Evolutionary conservation across 2,797 vertebrate genomes (phyloP).

Genomic region (Parauchenoglanis ngamensis): DNA sequence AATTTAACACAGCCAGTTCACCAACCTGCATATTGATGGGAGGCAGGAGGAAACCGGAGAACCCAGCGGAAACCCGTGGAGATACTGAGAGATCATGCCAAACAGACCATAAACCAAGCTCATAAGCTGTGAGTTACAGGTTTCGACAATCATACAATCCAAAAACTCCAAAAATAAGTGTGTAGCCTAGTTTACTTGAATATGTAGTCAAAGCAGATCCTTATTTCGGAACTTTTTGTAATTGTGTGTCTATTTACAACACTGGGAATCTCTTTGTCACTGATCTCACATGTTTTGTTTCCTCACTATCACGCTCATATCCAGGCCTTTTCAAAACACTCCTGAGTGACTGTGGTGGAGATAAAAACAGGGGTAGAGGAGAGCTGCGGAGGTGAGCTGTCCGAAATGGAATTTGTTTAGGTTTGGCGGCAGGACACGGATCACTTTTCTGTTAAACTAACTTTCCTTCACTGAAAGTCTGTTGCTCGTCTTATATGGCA

Average conservation of each 20-base stretch:
- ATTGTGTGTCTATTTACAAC: not conserved
- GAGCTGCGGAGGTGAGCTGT: constrained; percentile 73
- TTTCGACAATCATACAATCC: not conserved
- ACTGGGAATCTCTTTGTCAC: not conserved
- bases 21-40: not conserved
- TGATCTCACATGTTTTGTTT: not conserved
- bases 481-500: constrained; percentile 60
- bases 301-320: not conserved
- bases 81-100: not conserved
- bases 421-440: constrained; percentile 73
- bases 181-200: not conserved
- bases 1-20: not conserved
- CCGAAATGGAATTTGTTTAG: constrained; percentile 82
- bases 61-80: not conserved
- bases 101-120: not conserved
- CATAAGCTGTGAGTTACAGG: not conserved
- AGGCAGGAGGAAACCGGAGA: not conserved
- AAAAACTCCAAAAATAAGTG: not conserved
- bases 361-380: constrained; percentile 72
- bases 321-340: not conserved
- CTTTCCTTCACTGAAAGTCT: constrained; percentile 67
- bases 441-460: constrained; percentile 78
- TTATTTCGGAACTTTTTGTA: not conserved
- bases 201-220: not conserved
- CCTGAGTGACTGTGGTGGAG: constrained; percentile 63